A percentile compares a stretch with the other conserved stretches of the same genome.
Evolutionary conservation across 2,797 vertebrate species (phyloP).

Genomic region (Pseudochaenichthys georgianus): DNA sequence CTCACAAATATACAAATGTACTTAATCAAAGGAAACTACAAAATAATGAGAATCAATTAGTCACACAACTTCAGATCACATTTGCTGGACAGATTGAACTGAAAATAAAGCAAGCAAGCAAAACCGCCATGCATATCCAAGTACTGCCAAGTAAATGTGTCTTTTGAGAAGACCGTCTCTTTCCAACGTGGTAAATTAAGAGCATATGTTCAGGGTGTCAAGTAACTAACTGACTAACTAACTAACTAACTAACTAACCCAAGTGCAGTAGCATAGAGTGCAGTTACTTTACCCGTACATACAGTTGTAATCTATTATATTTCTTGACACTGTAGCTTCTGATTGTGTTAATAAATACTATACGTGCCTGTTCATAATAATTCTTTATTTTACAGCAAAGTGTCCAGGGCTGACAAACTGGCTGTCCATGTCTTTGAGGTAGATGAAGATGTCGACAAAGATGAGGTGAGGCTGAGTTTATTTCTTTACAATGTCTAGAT

Average conservation of each 20-base stretch:
- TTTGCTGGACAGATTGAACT: slow-evolving; percentile 23
- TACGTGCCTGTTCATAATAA: neutral
- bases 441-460: slow-evolving; percentile 98
- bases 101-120: slow-evolving; percentile 5
- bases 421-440: slow-evolving; percentile 96
- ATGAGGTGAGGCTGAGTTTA: slow-evolving; percentile 89
- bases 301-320: neutral
- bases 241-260: too few species aligned
- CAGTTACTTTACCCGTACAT: neutral
- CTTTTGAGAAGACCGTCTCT: too few species aligned
- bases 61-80: slow-evolving; percentile 17
- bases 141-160: neutral
- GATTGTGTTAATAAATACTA: neutral
- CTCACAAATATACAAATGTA: slow-evolving; percentile 15
- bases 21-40: slow-evolving; percentile 15
- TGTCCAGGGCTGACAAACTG: slow-evolving; percentile 92
- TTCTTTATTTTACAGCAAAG: slow-evolving; percentile 87
- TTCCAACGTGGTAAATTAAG: too few species aligned
- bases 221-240: neutral
- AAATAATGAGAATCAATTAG: slow-evolving; percentile 8
- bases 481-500: neutral
- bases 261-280: neutral
- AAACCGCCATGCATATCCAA: neutral
- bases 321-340: neutral
- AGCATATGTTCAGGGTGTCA: neutral